A percentile compares a stretch with the other conserved stretches of the same genome.
Conservation (phyloP, 1,140 invertebrate genomes). For the Ceratina japonica region DNA sequence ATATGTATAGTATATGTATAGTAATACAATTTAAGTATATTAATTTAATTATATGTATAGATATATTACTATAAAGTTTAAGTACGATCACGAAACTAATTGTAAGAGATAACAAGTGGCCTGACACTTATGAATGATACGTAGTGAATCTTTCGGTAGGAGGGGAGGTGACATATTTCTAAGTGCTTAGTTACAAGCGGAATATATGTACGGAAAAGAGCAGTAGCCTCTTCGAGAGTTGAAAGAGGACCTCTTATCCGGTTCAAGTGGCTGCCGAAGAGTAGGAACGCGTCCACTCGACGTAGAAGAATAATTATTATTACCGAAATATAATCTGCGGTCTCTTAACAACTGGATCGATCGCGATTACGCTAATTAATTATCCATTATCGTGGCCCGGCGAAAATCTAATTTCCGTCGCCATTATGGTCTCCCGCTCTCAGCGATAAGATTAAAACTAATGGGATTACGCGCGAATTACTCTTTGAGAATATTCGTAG, state of each 20-base stretch:
- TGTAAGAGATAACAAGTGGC: neutral
- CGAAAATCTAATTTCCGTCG: conserved; percentile 34
- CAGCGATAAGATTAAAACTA: conserved; percentile 30
- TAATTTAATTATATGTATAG: no score
- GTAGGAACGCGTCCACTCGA: conserved; percentile 24
- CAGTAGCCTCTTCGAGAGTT: conserved; percentile 17
- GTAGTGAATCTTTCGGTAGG: neutral
- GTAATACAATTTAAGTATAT: no score
- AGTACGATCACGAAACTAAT: neutral
- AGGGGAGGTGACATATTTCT: neutral
- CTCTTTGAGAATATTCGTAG: conserved; percentile 13
- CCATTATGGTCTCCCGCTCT: conserved; percentile 16
- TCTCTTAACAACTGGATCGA: conserved; percentile 4
- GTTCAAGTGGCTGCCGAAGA: conserved; percentile 37
- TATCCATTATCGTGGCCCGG: conserved; percentile 36
- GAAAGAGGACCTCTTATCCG: conserved; percentile 1
- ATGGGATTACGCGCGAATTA: conserved; percentile 11
- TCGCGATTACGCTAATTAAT: conserved; percentile 33
- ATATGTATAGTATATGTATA: no score
- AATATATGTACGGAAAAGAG: conserved; percentile 17
- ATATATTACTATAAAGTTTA: no score
- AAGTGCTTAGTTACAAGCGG: conserved; percentile 36
- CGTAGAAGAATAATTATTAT: conserved; percentile 36
- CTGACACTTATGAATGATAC: neutral
- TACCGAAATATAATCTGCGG: conserved; percentile 30